These are phyloP conservation scores for Miichthys miiuy DNA, from an alignment of 2,797 vertebrate species.

Conservation along the genomic window DNA sequence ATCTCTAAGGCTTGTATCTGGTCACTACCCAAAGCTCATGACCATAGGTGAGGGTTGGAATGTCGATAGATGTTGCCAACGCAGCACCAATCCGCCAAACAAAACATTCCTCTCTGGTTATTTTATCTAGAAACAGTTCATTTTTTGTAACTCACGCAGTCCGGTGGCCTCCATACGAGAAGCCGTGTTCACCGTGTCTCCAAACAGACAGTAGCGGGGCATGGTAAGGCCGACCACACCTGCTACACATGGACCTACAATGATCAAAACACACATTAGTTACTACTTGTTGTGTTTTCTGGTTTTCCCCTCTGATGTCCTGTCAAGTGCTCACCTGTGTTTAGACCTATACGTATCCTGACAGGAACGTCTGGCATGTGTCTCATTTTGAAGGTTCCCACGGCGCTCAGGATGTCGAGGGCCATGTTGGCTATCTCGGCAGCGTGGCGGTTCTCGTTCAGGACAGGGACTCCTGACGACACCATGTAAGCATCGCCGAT, in stretches of 20 bases:
- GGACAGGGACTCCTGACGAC: conserved; percentile 89
- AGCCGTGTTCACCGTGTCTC: conserved; percentile 86
- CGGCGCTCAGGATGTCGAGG: conserved; percentile 91
- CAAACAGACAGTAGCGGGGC: conserved; percentile 89
- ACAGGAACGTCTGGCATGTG: conserved; percentile 93
- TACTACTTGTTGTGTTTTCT: too few relatives aligned
- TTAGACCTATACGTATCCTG: conserved; percentile 90
- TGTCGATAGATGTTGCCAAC: too few relatives aligned
- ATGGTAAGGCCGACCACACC: conserved; percentile 88
- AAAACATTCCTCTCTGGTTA: background rate
- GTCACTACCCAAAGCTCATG: too few relatives aligned
- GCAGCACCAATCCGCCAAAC: background rate
- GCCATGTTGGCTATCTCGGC: conserved; percentile 94
- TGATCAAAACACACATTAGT: background rate
- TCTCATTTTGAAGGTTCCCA: conserved; percentile 93
- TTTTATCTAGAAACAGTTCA: background rate
- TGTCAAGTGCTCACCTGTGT: conserved; percentile 84
- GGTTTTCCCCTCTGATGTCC: too few relatives aligned
- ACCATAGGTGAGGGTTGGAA: too few relatives aligned
- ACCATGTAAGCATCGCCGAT: conserved; percentile 95
- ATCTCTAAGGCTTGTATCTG: too few relatives aligned
- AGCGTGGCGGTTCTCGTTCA: conserved; percentile 89
- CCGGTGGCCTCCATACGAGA: conserved; percentile 88
- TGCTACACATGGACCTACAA: conserved; percentile 83
- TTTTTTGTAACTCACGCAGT: conserved; percentile 77